These are phyloP conservation scores for Epistrophe eligans DNA, from an alignment of 2,888 invertebrate genomes.

Conservation along the genomic window DNA sequence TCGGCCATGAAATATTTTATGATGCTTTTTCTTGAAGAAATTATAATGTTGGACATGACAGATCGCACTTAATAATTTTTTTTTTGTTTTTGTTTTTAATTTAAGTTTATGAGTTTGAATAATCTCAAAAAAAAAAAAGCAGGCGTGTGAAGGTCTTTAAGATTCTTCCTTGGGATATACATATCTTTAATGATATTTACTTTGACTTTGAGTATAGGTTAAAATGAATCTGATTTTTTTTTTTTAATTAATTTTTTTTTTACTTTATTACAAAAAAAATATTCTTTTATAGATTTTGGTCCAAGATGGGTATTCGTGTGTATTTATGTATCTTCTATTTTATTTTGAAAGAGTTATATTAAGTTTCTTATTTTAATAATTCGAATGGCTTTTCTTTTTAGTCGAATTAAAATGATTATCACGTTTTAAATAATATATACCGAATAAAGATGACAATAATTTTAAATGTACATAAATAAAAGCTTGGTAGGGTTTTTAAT, in stretches of 20 bases:
- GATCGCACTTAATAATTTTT: constrained; percentile 44
- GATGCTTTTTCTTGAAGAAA: constrained; percentile 35
- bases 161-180: neutral
- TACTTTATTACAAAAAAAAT: too few relatives aligned
- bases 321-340: too few relatives aligned
- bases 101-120: constrained; percentile 19
- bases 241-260: neutral
- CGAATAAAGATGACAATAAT: too few relatives aligned
- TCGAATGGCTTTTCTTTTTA: too few relatives aligned
- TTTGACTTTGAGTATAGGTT: neutral
- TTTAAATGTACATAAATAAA: too few relatives aligned
- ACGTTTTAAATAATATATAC: too few relatives aligned
- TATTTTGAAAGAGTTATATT: too few relatives aligned
- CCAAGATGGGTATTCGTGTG: too few relatives aligned
- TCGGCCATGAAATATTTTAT: constrained; percentile 42
- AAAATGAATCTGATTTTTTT: neutral
- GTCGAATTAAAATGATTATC: too few relatives aligned
- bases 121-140: neutral
- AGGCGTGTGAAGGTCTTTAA: neutral
- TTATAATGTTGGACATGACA: constrained; percentile 60
- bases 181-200: neutral
- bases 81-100: constrained; percentile 5
- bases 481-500: too few relatives aligned
- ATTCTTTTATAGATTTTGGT: too few relatives aligned
- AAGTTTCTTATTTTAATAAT: too few relatives aligned